Evolutionary conservation across 2,888 invertebrate genomes (phyloP).

Genomic region (Drosophila stalkeri): DNA sequence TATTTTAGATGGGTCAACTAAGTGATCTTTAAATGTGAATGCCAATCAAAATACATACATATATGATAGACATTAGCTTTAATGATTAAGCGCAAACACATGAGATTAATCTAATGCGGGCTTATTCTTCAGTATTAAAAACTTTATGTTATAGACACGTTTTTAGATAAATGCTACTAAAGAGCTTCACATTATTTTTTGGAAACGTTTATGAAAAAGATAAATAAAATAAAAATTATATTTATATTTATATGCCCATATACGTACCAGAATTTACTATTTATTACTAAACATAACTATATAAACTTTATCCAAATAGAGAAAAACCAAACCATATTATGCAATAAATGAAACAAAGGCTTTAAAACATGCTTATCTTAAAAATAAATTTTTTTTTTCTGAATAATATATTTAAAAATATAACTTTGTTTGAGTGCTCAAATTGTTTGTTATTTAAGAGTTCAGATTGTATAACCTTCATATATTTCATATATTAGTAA

Average conservation of each 20-base stretch:
- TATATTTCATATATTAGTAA: background rate
- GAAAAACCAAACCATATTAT: too few species aligned
- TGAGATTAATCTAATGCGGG: background rate
- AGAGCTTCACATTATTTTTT: too few species aligned
- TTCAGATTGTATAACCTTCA: background rate
- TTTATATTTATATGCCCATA: too few species aligned
- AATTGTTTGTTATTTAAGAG: background rate
- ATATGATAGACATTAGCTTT: background rate
- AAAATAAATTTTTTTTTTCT: background rate
- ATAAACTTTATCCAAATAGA: too few species aligned
- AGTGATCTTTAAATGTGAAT: background rate
- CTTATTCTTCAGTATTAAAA: background rate
- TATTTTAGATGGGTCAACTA: background rate
- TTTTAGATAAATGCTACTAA: too few species aligned
- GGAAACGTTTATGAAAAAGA: too few species aligned
- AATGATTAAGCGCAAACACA: background rate
- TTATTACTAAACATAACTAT: too few species aligned
- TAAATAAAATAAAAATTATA: too few species aligned
- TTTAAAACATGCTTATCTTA: too few species aligned
- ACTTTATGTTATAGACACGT: background rate
- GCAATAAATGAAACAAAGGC: too few species aligned
- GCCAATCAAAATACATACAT: background rate
- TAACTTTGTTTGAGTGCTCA: background rate
- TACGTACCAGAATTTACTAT: too few species aligned
- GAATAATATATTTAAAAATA: too few species aligned